Conservation (phyloP, 1,140 invertebrate genomes). For the Copidosoma floridanum region DNA sequence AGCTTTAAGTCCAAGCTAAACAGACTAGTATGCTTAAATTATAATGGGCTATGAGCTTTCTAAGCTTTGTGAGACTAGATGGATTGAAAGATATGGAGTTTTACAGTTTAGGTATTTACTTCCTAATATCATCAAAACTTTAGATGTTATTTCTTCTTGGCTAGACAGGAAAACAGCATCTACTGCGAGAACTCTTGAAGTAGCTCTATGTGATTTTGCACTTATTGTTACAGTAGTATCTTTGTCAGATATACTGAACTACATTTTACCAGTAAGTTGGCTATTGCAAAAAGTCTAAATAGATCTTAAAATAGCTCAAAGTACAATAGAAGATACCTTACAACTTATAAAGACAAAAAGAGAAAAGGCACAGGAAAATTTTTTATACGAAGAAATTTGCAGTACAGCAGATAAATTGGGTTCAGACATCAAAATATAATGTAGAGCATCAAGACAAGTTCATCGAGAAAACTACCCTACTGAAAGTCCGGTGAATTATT, state of each 20-base stretch:
- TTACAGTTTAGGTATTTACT: conserved; percentile 26
- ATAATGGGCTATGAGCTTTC: conserved; percentile 14
- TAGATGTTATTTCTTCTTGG: conserved; percentile 16
- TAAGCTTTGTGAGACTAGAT: conserved; percentile 31
- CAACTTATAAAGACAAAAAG: no score
- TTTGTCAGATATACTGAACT: no score
- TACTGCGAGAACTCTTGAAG: conserved; percentile 37
- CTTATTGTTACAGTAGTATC: not conserved
- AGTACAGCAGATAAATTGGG: no score
- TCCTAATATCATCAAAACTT: conserved; percentile 12
- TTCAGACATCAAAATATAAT: no score
- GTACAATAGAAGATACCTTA: not conserved
- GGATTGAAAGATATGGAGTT: conserved; percentile 23
- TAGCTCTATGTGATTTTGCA: not conserved
- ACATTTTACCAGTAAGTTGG: not conserved
- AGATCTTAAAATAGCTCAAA: not conserved
- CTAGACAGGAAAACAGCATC: conserved; percentile 17
- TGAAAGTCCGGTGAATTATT: no score
- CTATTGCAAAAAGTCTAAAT: not conserved
- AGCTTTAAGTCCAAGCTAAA: conserved; percentile 32
- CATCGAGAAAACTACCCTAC: no score
- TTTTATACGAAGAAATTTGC: no score
- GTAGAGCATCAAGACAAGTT: no score
- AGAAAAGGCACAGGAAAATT: no score
- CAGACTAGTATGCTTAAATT: conserved; percentile 7